These are phyloP conservation scores for Apistogramma diplotaenia DNA, from an alignment of 2,113 vertebrate genomes.

Conservation along the genomic window DNA sequence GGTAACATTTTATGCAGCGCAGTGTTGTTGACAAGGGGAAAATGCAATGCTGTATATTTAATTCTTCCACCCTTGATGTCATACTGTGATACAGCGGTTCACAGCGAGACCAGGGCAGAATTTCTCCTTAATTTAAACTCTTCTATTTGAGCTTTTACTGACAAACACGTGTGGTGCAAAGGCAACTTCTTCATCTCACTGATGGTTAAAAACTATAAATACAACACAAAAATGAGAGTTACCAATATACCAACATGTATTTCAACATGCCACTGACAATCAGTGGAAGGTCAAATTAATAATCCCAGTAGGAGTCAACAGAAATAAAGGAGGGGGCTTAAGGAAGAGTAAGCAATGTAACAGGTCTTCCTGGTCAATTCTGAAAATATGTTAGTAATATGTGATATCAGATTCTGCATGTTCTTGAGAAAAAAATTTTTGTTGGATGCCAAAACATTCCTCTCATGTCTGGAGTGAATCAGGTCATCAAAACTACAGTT, in stretches of 20 bases:
- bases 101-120: background rate
- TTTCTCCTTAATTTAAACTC: too few species aligned
- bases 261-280: too few species aligned
- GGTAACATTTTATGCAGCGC: background rate
- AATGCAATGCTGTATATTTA: background rate
- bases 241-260: background rate
- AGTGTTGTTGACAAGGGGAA: background rate
- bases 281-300: too few species aligned
- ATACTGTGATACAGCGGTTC: background rate
- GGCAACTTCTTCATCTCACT: background rate
- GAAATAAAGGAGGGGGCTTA: too few species aligned
- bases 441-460: too few species aligned
- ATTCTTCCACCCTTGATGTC: background rate
- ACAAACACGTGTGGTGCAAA: background rate
- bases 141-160: background rate
- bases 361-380: too few species aligned
- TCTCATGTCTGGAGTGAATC: background rate
- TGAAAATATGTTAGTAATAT: too few species aligned
- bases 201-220: background rate
- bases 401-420: too few species aligned
- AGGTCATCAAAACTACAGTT: background rate
- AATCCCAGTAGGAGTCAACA: too few species aligned
- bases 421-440: too few species aligned
- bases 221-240: background rate
- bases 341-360: too few species aligned